Conservation (phyloP, 2,113 vertebrate genomes). For the Lanius ludovicianus region DNA sequence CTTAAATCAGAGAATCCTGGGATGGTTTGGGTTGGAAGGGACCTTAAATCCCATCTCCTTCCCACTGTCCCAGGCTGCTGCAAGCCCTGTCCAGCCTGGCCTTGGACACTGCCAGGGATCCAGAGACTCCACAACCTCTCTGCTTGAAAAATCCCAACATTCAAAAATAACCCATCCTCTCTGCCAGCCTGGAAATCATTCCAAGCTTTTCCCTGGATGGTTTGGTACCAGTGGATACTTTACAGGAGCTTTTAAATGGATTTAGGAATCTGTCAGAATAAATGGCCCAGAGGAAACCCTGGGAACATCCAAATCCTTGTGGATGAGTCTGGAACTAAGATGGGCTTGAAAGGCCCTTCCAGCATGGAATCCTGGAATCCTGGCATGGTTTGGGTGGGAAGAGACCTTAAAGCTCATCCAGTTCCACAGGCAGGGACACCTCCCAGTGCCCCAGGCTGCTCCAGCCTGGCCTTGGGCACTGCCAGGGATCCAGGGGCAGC, state of each 20-base stretch:
- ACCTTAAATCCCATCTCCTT: too few species aligned
- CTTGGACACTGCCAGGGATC: not conserved
- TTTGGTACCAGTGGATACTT: not conserved
- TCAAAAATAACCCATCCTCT: not conserved
- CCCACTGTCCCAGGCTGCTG: not conserved
- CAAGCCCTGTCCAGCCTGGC: not conserved
- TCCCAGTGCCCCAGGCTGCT: too few species aligned
- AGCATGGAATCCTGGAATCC: not conserved
- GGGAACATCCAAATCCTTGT: fast-evolving
- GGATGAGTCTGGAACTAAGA: fast-evolving
- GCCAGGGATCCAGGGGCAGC: too few species aligned
- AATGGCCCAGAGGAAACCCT: not conserved
- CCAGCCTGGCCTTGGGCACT: not conserved
- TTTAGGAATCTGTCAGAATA: not conserved
- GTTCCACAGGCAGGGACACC: not conserved
- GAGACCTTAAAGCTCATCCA: not conserved
- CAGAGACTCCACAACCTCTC: fast-evolving
- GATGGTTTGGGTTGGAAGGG: not conserved
- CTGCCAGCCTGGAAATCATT: not conserved
- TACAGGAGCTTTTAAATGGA: not conserved
- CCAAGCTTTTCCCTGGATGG: not conserved
- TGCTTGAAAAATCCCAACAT: not conserved
- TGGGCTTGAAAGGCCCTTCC: not conserved
- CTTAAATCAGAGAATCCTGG: not conserved
- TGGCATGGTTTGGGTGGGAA: not conserved